Evolutionary conservation across 2,888 invertebrate genomes (phyloP), one percentile per base, ranked within the genome.

Genomic region (Leptinotarsa peninsularis): DNA sequence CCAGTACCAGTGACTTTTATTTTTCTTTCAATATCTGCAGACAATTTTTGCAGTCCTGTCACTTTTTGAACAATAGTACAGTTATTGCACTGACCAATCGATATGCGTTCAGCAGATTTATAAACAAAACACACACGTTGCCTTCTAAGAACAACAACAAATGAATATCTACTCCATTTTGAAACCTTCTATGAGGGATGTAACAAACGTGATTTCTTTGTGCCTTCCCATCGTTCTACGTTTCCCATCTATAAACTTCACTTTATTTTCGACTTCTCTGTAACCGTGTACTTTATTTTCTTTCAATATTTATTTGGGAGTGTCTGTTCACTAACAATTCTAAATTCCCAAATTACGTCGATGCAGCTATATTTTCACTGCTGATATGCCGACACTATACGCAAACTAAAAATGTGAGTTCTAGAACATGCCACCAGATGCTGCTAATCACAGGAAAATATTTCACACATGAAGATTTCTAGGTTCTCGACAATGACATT

Each of bases 141-240:
- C 76, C 71, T 77, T 79, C 79, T 77, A 74, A 71, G 78, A 84
- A 86, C 84, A 86, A 86, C 84, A 86, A 86, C 86, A 86, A 86
- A 86, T 83, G 83, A 81, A 82, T 82, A 82, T 83, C 85, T 87
- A 87, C 87, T 87, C 87, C 87, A 87, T 87, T 87, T 87, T 87
- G 87, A 85, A 86, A 85, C 82, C 83, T 85, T 84, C 83, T 83
- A 84, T 84, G 82, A 84, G 83, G 84, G 85, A 85, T 83, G 81
- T 82, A 83, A 81, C 82, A 83, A 83, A 82, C 82, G 76, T 80
- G 80, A 80, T 81, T 86, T 85, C 85, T 86, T 85, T 82, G 83
- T 84, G 80, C 82, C 80, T 81, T 81, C 78, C 79, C 81, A 81
- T 80, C 76, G 82, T 82, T 80, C 73, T 74, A 72, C 75, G 74